Conservation (phyloP, 2,888 invertebrate genomes). For the Doris montereyensis region DNA sequence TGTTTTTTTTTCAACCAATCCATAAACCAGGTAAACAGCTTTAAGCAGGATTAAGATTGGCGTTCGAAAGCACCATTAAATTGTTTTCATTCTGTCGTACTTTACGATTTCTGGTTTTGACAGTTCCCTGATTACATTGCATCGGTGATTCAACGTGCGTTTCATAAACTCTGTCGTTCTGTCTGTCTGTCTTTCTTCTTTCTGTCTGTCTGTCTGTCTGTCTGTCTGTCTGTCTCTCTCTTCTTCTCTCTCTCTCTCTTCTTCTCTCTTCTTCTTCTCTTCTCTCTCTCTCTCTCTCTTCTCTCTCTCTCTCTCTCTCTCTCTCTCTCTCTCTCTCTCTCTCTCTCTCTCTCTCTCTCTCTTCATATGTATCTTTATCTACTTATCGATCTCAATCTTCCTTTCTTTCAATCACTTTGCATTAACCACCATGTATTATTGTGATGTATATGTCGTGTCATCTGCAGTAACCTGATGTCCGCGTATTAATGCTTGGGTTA, state of each 20-base stretch:
- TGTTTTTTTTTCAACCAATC: too few relatives aligned
- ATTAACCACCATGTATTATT: too few relatives aligned
- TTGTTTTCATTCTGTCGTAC: too few relatives aligned
- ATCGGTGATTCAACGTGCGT: too few relatives aligned
- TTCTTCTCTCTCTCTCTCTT: background rate
- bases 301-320: background rate
- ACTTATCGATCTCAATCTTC: background rate
- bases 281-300: background rate
- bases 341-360: background rate
- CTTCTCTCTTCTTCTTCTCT: background rate
- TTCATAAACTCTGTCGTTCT: background rate
- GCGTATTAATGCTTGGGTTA: background rate
- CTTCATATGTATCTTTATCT: background rate
- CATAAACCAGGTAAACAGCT: too few relatives aligned
- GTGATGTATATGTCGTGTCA: too few relatives aligned
- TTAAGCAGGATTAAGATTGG: too few relatives aligned
- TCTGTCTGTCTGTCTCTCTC: background rate
- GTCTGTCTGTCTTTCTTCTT: background rate
- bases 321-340: background rate
- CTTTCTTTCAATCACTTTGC: too few relatives aligned
- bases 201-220: background rate
- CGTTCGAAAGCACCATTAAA: too few relatives aligned
- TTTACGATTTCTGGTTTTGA: too few relatives aligned
- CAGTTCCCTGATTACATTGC: too few relatives aligned
- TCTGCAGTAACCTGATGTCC: background rate